phyloP scores from a whole-genome alignment of 2,888 invertebrate species.

The Lysandra coridon region DNA sequence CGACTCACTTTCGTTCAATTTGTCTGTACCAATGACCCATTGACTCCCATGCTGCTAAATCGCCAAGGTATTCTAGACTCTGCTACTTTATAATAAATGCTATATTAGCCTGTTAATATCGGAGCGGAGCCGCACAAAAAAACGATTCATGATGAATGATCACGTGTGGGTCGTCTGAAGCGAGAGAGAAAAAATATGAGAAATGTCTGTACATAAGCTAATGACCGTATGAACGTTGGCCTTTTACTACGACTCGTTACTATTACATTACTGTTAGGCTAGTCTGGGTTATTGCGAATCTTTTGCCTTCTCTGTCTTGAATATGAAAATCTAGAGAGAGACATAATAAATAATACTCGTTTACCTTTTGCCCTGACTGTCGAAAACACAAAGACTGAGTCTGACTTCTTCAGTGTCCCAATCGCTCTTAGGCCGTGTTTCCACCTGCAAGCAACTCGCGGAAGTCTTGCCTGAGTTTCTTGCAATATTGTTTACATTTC shows the following conservation, averaged over 20 bases:
- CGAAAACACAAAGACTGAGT: not conserved
- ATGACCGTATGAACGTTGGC: slow-evolving; percentile 12
- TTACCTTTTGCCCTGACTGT: not conserved
- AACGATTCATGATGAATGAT: slow-evolving; percentile 57
- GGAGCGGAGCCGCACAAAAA: slow-evolving; percentile 42
- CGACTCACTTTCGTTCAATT: slow-evolving; percentile 39
- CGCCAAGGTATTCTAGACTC: not conserved
- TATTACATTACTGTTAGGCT: not conserved
- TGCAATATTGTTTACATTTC: too few relatives aligned
- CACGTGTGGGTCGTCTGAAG: slow-evolving; percentile 39
- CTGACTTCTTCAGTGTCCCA: too few relatives aligned
- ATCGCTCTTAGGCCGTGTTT: too few relatives aligned
- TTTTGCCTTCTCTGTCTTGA: not conserved
- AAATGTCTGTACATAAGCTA: slow-evolving; percentile 23
- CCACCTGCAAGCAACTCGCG: too few relatives aligned
- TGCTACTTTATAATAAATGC: not conserved
- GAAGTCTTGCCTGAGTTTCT: too few relatives aligned
- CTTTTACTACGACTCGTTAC: not conserved
- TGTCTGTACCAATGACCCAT: slow-evolving; percentile 37
- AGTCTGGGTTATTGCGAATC: not conserved
- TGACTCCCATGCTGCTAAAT: not conserved
- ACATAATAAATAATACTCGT: too few relatives aligned
- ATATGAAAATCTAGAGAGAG: not conserved
- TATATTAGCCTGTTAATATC: not conserved
- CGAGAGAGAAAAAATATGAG: slow-evolving; percentile 16